Conservation (phyloP, 2,888 invertebrate species). For the Venusia cambrica region DNA sequence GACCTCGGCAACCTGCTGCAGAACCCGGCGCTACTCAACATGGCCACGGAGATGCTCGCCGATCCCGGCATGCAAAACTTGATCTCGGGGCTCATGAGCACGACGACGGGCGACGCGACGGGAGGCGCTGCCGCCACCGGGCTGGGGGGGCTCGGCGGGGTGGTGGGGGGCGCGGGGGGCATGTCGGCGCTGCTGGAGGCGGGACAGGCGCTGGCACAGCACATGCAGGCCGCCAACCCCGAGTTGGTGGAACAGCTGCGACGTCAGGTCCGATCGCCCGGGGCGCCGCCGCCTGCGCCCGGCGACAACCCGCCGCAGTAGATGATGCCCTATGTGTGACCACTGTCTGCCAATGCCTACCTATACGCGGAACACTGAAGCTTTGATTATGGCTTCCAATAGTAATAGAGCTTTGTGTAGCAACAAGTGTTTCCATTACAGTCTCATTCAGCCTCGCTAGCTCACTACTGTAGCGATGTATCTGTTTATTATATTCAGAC, state of each 20-base stretch:
- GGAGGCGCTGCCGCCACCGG: no score
- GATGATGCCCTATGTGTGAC: no score
- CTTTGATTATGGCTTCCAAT: no score
- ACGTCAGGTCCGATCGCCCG: constrained; percentile 81
- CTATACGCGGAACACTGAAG: no score
- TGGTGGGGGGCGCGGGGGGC: constrained; percentile 81
- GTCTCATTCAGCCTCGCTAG: no score
- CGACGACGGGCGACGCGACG: constrained; percentile 37
- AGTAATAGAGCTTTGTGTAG: no score
- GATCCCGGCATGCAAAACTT: constrained; percentile 92
- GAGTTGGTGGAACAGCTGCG: constrained; percentile 90
- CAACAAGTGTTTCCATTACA: no score
- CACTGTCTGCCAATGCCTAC: no score
- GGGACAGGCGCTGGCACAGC: constrained; percentile 90
- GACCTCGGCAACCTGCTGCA: constrained; percentile 86
- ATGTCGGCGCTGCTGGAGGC: constrained; percentile 77
- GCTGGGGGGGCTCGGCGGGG: constrained; percentile 46
- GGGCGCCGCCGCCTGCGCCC: constrained; percentile 35
- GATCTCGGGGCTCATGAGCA: constrained; percentile 82
- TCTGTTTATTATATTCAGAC: no score
- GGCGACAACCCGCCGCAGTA: constrained; percentile 46
- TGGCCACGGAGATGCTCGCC: constrained; percentile 92
- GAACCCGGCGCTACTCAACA: constrained; percentile 91
- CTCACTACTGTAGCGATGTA: no score
- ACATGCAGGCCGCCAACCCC: constrained; percentile 91